Evolutionary conservation across 2,888 invertebrate genomes (phyloP).

Genomic region (Drosophila kokeensis): DNA sequence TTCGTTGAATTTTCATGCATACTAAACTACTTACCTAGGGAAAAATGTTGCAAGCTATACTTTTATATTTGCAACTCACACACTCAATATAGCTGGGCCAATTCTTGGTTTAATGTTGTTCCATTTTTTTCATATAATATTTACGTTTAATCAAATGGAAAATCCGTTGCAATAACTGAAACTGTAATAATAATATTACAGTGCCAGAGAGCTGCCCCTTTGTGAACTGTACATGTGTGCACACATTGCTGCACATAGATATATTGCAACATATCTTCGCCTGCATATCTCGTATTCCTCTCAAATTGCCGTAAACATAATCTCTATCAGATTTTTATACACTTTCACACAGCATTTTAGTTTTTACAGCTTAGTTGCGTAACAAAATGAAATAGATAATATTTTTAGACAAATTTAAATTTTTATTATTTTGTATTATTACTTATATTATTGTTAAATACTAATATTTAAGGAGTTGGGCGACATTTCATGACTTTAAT

Average conservation of each 20-base stretch:
- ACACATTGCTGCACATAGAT: constrained; percentile 5
- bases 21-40: not conserved
- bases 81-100: not conserved
- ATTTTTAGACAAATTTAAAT: not conserved
- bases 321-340: constrained; percentile 29
- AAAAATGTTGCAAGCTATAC: not conserved
- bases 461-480: not conserved
- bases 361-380: not conserved
- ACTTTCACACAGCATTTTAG: not conserved
- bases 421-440: not conserved
- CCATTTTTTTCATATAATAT: constrained; percentile 61
- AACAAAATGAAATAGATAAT: not conserved
- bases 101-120: constrained; percentile 9
- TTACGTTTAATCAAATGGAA: constrained; percentile 84
- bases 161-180: constrained; percentile 76
- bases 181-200: constrained; percentile 63
- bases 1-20: constrained; percentile 5
- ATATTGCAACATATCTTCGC: constrained; percentile 8
- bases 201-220: constrained; percentile 12
- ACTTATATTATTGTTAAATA: not conserved
- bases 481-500: not conserved
- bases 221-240: constrained; percentile 25
- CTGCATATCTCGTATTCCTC: constrained; percentile 6
- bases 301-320: constrained; percentile 46
- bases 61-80: not conserved